Percentiles rank a stretch among this genome's conserved stretches.
phyloP scores from a whole-genome alignment of 2,113 vertebrate species.

The Pygoscelis adeliae region DNA sequence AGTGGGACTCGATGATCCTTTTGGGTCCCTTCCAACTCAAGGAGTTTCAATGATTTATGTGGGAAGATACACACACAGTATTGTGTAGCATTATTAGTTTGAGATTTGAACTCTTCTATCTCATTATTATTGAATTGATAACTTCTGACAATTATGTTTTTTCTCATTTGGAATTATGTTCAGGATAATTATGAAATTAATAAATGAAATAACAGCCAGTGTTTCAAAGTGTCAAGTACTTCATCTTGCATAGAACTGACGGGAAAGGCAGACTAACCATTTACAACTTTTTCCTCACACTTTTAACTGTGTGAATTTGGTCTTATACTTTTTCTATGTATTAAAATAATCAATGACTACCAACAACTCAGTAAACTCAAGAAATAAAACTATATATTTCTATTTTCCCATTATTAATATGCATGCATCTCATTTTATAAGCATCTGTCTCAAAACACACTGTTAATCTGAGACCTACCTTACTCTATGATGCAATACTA shows the following conservation, averaged over 20 bases:
- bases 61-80: neutral
- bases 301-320: neutral
- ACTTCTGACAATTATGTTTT: neutral
- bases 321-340: neutral
- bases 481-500: neutral
- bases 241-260: neutral
- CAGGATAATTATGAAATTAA: neutral
- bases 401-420: neutral
- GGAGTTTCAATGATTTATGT: neutral
- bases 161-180: neutral
- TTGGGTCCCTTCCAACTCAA: neutral
- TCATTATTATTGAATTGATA: neutral
- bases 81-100: neutral
- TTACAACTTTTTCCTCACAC: neutral
- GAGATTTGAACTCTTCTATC: too few species aligned
- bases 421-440: neutral
- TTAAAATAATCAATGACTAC: neutral
- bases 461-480: neutral
- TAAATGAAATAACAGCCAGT: neutral
- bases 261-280: neutral
- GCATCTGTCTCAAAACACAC: neutral
- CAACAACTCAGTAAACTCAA: neutral
- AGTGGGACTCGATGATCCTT: neutral
- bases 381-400: neutral
- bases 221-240: neutral